Evolutionary conservation across 2,888 invertebrate genomes (phyloP), one percentile per base, ranked within the genome.

Genomic region (Latrodectus elegans): DNA sequence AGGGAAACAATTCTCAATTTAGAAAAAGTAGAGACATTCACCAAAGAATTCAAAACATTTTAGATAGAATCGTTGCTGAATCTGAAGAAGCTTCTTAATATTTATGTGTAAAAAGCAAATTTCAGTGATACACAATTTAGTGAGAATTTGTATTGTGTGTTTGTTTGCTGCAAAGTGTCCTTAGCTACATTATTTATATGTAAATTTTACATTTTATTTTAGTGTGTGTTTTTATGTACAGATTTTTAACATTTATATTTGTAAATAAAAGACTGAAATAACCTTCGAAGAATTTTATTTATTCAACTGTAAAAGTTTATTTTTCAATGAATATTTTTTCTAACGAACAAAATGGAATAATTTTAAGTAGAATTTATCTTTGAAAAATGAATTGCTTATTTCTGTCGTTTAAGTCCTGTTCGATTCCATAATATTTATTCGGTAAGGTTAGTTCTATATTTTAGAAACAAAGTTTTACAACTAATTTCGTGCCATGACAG

Each of bases 1-100:
- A 75, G 75, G 68, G 53, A 51, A 75, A 38, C 8, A 68, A 11
- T 67, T 11, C 22, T 68, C 80, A 86, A 38, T 15, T 55, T 1
- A 78, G 70, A 53, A 88, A 88, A 78, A 77, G 82, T 9, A 67
- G 78, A 22, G 84, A 88, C 51, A 88, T 88, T 67, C 88, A 88
- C 26, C 81, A 82, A 51, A 79, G 84, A 70, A 88, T 88, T 65
- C 88, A 88, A 64, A 78, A 84, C 51, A 84, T 88, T 74, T 73
- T 88, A 71, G 88, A 88, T 67, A 65, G 84, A 60, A 88, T 88
- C 22, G 83, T 82, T 38, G 74, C 88, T 65, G 88, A 84, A 72
- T 84, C 88, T n/a, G 84, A 84, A 71, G 84, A 88, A 84, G 83
- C 84, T 38, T 65, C 81, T 12, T 87, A 87, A 80, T 17, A 38